Percentiles rank a stretch among this genome's conserved stretches.
Conservation (phyloP, 2,797 vertebrate species). For the Fringilla coelebs region DNA sequence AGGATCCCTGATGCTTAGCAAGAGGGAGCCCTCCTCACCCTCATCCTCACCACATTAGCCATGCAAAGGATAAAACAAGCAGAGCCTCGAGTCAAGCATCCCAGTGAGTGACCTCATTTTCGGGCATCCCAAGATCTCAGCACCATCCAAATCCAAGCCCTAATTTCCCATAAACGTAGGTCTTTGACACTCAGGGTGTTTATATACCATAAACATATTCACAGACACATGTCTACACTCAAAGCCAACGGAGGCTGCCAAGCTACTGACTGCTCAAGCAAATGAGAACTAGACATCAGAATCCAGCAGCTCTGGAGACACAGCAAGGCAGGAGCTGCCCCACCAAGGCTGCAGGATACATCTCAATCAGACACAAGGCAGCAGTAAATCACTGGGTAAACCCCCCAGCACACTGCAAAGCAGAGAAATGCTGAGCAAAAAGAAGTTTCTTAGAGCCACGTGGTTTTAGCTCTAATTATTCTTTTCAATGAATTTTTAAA, state of each 20-base stretch:
- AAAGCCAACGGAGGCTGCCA: not conserved
- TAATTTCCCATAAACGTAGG: not conserved
- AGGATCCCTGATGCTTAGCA: not conserved
- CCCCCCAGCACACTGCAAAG: not conserved
- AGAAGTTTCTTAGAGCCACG: not conserved
- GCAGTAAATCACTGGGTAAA: not conserved
- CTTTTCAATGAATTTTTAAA: not conserved
- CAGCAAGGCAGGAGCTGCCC: not conserved
- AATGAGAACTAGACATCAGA: not conserved
- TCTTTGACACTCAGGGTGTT: not conserved
- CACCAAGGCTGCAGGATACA: not conserved
- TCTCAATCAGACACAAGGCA: constrained; percentile 4
- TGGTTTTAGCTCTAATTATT: not conserved
- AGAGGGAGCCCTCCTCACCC: not conserved
- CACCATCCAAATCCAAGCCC: not conserved
- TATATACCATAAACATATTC: not conserved
- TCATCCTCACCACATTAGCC: not conserved
- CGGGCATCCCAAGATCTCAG: not conserved
- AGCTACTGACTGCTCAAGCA: not conserved
- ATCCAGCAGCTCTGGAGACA: constrained; percentile 11
- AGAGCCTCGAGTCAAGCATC: not conserved
- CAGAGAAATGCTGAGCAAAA: not conserved
- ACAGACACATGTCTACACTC: not conserved
- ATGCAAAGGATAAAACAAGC: not conserved
- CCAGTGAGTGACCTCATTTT: not conserved